Base-by-base conservation (phyloP, 2,797 vertebrate genomes). In the Manis pentadactyla region DNA sequence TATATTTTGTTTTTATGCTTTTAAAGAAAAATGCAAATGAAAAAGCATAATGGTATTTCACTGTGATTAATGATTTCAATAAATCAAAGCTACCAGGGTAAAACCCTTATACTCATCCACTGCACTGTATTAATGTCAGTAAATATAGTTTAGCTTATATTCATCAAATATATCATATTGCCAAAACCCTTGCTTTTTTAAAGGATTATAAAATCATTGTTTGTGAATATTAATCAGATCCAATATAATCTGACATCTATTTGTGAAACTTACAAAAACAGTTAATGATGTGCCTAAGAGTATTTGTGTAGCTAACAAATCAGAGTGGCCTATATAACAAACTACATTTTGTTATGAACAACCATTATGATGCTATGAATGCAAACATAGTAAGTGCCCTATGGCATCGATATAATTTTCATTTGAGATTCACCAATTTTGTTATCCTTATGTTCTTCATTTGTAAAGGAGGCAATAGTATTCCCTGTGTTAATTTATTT, bases 401-500 rank as follows among this genome's bases (percentile, higher is more conserved):
- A 23, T 78, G 51, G 9, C 37, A 78, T 66, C 19, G 15, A 29
- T 63, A 75, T 59, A 46, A 31, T 12, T 85, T 87, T 82, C 39
- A 46, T 95, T 78, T 81, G 66, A 77, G 10, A 89, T 31, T 31
- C 25, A 34, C 19, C 34, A 10, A n/a, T 71, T 64, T 94, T 95
- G 68, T 66, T 15, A 79, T 13, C 27, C 94, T 94, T 46, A 46
- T 92, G 75, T 85, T 74, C 85, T 59, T 81, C 57, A 91, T 90
- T 15, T 42, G 0, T n/a, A 81, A 93, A 37, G 96, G 68, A 97
- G 4, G 0, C 55, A 94, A 86, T 17, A 49, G 0, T 11, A 42
- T 69, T 95, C 83, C 63, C 42, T 73, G 51, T 96, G 77, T 97
- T 83, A 51, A 92, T 98, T 96, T 97, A 51, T 98, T 96, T 91